Conservation (phyloP, 2,888 invertebrate species). For the Plemyria rubiginata region DNA sequence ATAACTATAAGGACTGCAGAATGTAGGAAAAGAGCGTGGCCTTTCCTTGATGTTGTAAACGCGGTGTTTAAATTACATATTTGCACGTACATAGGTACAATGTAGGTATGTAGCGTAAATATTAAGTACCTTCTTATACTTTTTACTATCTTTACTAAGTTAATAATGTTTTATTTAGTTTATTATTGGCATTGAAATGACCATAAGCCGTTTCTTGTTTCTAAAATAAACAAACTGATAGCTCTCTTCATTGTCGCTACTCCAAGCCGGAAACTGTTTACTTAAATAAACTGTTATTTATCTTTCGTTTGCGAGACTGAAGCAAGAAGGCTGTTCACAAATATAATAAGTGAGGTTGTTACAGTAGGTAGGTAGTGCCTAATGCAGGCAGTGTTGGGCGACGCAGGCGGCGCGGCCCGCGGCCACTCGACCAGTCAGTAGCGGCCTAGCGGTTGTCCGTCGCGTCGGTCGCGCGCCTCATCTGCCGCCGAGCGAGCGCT, state of each 20-base stretch:
- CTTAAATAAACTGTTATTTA: background rate
- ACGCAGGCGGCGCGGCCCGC: background rate
- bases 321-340: background rate
- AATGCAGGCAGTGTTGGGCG: background rate
- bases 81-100: too few species aligned
- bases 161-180: too few species aligned
- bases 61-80: too few species aligned
- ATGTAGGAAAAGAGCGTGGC: too few species aligned
- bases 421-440: background rate
- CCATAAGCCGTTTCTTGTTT: background rate
- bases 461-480: conserved; percentile 14
- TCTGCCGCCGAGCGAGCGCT: background rate
- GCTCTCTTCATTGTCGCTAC: background rate
- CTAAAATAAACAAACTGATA: background rate
- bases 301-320: background rate
- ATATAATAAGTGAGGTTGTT: background rate
- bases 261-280: background rate
- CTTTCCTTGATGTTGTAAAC: too few species aligned
- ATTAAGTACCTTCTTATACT: too few species aligned
- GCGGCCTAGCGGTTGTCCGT: conserved; percentile 12
- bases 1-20: too few species aligned
- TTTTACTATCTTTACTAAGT: too few species aligned
- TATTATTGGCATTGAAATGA: background rate
- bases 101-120: too few species aligned
- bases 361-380: background rate